These are phyloP conservation scores for Lutraria lutraria DNA, from an alignment of 2,888 invertebrate genomes.

Conservation along the genomic window DNA sequence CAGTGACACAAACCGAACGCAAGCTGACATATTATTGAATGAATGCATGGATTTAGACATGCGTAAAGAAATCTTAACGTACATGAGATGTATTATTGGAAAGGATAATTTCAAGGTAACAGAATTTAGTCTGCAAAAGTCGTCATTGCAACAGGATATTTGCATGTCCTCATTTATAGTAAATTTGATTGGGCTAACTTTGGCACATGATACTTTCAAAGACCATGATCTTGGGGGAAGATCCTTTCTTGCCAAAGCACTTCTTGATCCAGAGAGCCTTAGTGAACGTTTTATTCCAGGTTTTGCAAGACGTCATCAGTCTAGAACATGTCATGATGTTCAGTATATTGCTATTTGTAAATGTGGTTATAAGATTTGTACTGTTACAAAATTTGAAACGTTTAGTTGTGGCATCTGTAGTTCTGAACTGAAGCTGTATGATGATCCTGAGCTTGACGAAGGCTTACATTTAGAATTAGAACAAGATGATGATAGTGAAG, in stretches of 20 bases:
- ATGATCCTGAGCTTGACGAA: neutral
- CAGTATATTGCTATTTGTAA: neutral
- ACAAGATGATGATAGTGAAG: neutral
- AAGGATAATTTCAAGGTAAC: neutral
- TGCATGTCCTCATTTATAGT: slow-evolving; percentile 1
- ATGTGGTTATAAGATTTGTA: neutral
- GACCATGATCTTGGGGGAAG: neutral
- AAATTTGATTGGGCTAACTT: neutral
- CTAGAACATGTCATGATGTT: neutral
- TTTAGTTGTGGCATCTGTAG: neutral
- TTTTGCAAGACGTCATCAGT: neutral
- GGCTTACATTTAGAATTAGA: neutral
- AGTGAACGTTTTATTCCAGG: neutral
- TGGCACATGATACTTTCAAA: neutral
- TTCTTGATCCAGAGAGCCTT: neutral
- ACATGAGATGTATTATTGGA: slow-evolving; percentile 21
- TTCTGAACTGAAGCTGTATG: neutral
- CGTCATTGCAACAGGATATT: neutral
- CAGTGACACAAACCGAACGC: slow-evolving; percentile 17
- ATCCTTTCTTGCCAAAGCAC: neutral
- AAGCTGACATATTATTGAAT: slow-evolving; percentile 21
- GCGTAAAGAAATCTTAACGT: neutral
- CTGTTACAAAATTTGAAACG: neutral
- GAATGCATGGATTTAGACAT: neutral
- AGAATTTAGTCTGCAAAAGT: neutral